Evolutionary conservation across 2,888 invertebrate species (phyloP).

Genomic region (Cynaeus angustus): DNA sequence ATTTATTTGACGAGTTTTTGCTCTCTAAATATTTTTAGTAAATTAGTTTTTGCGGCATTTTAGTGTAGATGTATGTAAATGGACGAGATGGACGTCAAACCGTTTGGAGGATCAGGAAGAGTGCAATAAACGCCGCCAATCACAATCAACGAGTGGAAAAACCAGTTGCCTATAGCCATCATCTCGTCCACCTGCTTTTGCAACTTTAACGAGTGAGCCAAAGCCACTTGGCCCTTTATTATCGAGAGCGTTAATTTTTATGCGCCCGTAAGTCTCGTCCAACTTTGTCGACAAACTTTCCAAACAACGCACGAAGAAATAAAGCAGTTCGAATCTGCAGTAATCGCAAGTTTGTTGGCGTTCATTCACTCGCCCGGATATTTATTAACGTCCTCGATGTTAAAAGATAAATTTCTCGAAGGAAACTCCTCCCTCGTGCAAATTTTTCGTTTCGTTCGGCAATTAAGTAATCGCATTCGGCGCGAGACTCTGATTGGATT

Average conservation of each 20-base stretch:
- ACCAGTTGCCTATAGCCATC: background rate
- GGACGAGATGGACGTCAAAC: background rate
- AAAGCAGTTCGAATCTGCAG: conserved; percentile 51
- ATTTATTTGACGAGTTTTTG: too few relatives aligned
- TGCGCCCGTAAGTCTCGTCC: conserved; percentile 58
- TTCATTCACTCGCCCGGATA: conserved; percentile 58
- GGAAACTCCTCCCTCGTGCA: conserved; percentile 9
- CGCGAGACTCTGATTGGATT: conserved; percentile 38
- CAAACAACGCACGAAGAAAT: conserved; percentile 52
- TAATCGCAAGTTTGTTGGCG: conserved; percentile 55
- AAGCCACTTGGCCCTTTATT: conserved; percentile 30
- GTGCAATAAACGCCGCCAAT: conserved; percentile 6
- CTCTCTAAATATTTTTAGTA: too few relatives aligned
- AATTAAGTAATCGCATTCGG: conserved; percentile 37
- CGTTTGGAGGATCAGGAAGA: background rate
- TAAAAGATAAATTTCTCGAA: conserved; percentile 38
- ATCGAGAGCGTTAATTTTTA: conserved; percentile 59
- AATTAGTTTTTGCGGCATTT: background rate
- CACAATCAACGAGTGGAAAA: conserved; percentile 2
- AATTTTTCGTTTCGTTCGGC: conserved; percentile 30
- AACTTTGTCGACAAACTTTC: conserved; percentile 49
- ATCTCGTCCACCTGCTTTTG: conserved; percentile 20
- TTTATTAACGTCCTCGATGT: conserved; percentile 50
- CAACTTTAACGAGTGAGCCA: conserved; percentile 20
- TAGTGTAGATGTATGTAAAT: background rate